Evolutionary conservation across 2,888 invertebrate species (phyloP).

Genomic region (Drosophila testacea): DNA sequence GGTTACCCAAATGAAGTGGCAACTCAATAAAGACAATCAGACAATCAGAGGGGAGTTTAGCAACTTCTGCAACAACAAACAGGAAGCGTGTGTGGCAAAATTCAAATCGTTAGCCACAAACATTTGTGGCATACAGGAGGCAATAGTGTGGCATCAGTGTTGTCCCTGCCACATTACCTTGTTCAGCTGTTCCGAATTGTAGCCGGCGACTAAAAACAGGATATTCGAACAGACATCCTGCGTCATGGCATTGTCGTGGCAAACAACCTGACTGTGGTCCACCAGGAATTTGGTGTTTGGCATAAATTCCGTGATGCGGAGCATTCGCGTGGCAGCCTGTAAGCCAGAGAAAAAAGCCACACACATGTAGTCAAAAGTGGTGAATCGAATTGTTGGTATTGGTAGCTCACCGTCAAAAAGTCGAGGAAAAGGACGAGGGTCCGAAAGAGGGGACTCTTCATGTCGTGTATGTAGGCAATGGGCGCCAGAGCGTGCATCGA

Average conservation of each 20-base stretch:
- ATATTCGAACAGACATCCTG: conserved; percentile 87
- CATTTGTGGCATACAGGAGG: conserved; percentile 36
- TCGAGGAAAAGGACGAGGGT: conserved; percentile 83
- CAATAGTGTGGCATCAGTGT: conserved; percentile 18
- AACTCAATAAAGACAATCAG: conserved; percentile 54
- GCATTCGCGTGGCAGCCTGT: conserved; percentile 83
- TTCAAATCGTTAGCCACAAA: conserved; percentile 48
- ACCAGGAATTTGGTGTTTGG: conserved; percentile 84
- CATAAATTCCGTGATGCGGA: conserved; percentile 84
- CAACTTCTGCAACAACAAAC: conserved; percentile 1
- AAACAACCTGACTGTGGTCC: conserved; percentile 85
- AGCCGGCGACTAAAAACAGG: conserved; percentile 88
- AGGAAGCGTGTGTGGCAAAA: conserved; percentile 12
- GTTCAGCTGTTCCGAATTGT: conserved; percentile 87
- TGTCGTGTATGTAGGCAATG: conserved; percentile 86
- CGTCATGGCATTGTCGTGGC: conserved; percentile 86
- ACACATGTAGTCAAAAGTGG: conserved; percentile 3
- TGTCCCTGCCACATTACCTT: conserved; percentile 83
- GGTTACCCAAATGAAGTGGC: conserved; percentile 62
- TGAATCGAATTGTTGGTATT: conserved; percentile 11
- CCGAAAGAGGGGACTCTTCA: conserved; percentile 85
- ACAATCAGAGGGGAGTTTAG: neutral
- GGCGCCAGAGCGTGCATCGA: conserved; percentile 87
- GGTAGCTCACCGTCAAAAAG: conserved; percentile 81
- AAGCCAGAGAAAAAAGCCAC: conserved; percentile 4